Base-by-base conservation (phyloP, 1,140 invertebrate species). In the Heliconius hewitsoni region DNA sequence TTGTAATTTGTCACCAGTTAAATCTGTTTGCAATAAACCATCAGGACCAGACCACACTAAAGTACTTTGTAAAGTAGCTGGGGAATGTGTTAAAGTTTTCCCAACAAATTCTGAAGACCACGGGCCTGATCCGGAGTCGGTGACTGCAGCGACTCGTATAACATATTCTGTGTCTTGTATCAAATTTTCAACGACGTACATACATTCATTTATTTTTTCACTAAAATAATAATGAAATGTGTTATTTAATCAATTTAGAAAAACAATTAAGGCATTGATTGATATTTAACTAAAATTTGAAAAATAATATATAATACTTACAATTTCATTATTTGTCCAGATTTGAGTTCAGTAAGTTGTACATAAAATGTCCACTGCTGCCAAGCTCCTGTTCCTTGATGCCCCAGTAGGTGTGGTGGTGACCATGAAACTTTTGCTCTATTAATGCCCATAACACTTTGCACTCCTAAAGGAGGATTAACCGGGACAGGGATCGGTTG, bases 321-420 rank as follows among this genome's bases (percentile, higher is more conserved):
- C 91, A 90, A 90, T 42, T 91, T 86, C 46, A 88, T 90, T 66
- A 81, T 85, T 6, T 88, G 81, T n/a, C 87, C 89, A 50, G 84
- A 81, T 55, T 55, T 57, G 3, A 95, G 95, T 81, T 97, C 96
- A 80, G 96, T 96, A 0, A 98, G 95, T 82, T 96, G 96, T 27
- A 99, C 94, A 87, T 97, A 96, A 90, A 98, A 99, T 1, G 95
- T 96, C 98, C 98, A 99, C 80, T 96, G 96, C 83, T 97, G 96
- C 96, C 97, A 98, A 0, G 98, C 97, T 1, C 96, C 97, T 71
- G 96, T 96, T 1, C 98, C 97, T 92, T 98, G 97, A 46, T 96
- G 97, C 13, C 96, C 96, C 18, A 98, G 89, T 1, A 97, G 90
- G 86, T 97, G 95, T 0, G 98, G 98, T 8, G 96, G 95, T 42